Evolutionary conservation across 2,113 vertebrate species (phyloP), one percentile per base, ranked within the genome.

Genomic region (Pogona vitticeps): DNA sequence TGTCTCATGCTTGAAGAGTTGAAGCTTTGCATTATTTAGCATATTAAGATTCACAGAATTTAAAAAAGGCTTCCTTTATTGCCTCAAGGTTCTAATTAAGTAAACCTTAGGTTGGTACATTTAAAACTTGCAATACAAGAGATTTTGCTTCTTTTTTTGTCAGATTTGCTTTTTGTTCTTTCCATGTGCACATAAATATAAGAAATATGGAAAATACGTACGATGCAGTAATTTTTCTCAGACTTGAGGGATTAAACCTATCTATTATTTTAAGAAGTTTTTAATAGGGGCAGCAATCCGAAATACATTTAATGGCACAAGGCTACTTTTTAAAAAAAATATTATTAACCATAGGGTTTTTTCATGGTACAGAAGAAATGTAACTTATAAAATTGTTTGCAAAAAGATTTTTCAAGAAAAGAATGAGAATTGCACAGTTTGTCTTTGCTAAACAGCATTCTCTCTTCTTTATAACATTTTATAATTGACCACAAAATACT

Each of bases 41-140:
- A 99, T 99, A 99, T 99, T 99, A 99, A 99, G 98, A 99, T 98
- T 99, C 98, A 97, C 97, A 99, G 98, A 99, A 99, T 99, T 99
- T 99, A 98, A 98, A 99, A 99, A 98, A 98, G 98, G 98, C 96
- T 95, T 98, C 98, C 97, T 98, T 98, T 97, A 96, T 99, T 97
- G 98, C 98, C 98, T 98, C 94, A 93, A 99, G 98, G 98, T 98
- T 99, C 98, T 98, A 99, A 99, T 99, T 99, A 99, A 99, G 98
- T 99, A 99, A 99, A 99, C 98, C 98, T 99, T 98, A 98, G 98
- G 97, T 98, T 98, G 97, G 97, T 98, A 98, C 98, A 99, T 99
- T 98, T 98, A 98, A 98, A 98, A 99, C 98, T 98, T 98, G 98
- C 96, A 97, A 97, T 97, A 97, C 97, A 98, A 97, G 97, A 98